These are phyloP conservation scores for human (Homo sapiens) DNA, from an alignment of 2,113 vertebrate species.

Conservation along the genomic window DNA sequence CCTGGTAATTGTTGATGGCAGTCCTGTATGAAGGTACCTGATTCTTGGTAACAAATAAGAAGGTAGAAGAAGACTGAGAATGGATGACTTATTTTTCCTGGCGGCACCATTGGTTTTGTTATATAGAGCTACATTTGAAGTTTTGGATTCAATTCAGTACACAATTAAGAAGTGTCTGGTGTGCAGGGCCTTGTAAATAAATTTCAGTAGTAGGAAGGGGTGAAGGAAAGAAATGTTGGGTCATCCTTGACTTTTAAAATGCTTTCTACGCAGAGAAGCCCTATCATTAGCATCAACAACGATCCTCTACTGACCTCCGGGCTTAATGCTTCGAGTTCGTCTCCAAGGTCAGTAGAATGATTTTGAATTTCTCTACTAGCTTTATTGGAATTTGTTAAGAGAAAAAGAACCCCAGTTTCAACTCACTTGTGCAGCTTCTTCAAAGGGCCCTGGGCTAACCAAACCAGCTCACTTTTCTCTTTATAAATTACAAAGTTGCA, in stretches of 20 bases:
- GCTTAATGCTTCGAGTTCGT: slow-evolving; percentile 45
- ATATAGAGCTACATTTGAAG: background rate
- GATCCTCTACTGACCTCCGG: slow-evolving; percentile 4
- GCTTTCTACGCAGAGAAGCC: slow-evolving; percentile 44
- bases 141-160: background rate
- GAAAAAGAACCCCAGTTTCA: background rate
- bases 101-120: background rate
- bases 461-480: background rate
- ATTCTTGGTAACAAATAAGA: background rate
- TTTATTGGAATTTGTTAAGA: slow-evolving; percentile 34
- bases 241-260: slow-evolving; percentile 39
- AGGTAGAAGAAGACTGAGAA: background rate
- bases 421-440: background rate
- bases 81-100: background rate
- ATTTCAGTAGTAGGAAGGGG: background rate
- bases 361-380: slow-evolving; percentile 16
- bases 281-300: slow-evolving; percentile 20
- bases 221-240: background rate
- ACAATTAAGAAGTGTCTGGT: background rate
- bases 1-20: background rate
- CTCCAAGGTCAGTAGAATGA: background rate
- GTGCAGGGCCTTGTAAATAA: background rate
- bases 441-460: background rate
- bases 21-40: background rate
- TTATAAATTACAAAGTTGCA: slow-evolving; percentile 19